Conservation (phyloP, 1,140 invertebrate genomes). For the Drosophila nebulosa region DNA sequence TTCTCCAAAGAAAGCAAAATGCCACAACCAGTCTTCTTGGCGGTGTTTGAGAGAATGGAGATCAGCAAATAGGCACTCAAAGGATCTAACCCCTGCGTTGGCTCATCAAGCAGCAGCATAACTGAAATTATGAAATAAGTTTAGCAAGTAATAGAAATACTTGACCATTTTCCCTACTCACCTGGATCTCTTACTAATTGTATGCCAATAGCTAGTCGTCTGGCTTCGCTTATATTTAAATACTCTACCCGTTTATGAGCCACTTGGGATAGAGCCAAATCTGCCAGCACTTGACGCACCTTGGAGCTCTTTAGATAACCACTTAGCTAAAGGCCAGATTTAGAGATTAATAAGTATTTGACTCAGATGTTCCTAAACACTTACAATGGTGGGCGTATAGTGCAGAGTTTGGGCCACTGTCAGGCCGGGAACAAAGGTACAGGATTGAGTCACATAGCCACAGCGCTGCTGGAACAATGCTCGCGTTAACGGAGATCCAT, state of each 20-base stretch:
- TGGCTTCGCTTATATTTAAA: constrained; percentile 91
- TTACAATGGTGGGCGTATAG: constrained; percentile 89
- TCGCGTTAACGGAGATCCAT: constrained; percentile 90
- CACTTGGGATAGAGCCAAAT: constrained; percentile 92
- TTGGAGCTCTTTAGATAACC: constrained; percentile 88
- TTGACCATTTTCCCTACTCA: constrained; percentile 79
- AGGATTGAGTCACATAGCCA: constrained; percentile 91
- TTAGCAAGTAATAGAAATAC: background rate
- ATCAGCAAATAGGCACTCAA: constrained; percentile 95
- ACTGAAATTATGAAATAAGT: constrained; percentile 81
- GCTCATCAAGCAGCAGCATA: constrained; percentile 92
- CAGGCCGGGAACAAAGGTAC: constrained; percentile 90
- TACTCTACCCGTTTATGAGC: constrained; percentile 90
- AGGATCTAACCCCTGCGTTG: constrained; percentile 94
- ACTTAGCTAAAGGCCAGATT: constrained; percentile 82
- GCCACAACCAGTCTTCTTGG: constrained; percentile 93
- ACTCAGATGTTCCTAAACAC: constrained; percentile 4
- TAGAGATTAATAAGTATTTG: constrained; percentile 22
- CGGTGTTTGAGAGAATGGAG: constrained; percentile 95
- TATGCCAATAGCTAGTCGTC: constrained; percentile 91
- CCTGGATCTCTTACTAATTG: constrained; percentile 93
- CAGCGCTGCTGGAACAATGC: constrained; percentile 92
- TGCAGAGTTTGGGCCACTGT: constrained; percentile 92
- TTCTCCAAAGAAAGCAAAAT: constrained; percentile 95
- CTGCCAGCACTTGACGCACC: constrained; percentile 92